Evolutionary conservation across 2,888 invertebrate genomes (phyloP).

Genomic region (Koerneria pararmatus): DNA sequence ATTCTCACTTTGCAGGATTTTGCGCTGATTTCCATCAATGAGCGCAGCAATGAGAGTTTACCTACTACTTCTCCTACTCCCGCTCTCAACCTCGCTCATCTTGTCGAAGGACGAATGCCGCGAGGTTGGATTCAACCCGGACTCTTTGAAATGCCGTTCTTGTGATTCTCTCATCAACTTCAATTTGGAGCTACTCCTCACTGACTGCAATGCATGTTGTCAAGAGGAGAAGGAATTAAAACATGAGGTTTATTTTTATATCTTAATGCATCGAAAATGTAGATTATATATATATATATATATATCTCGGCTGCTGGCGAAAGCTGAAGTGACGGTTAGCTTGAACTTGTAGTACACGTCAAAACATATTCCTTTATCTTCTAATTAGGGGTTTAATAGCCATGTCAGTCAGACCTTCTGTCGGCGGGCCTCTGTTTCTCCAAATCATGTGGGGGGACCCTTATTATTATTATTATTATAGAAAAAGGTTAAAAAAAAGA

Average conservation of each 20-base stretch:
- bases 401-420: too few species aligned
- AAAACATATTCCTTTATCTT: background rate
- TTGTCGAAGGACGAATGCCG: constrained; percentile 44
- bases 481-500: too few species aligned
- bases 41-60: too few species aligned
- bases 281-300: background rate
- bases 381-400: too few species aligned
- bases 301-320: background rate
- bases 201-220: constrained; percentile 52
- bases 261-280: background rate
- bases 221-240: constrained; percentile 44
- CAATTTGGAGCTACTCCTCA: constrained; percentile 41
- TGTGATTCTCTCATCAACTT: constrained; percentile 18
- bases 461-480: background rate
- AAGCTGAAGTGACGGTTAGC: too few species aligned
- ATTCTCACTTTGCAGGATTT: too few species aligned
- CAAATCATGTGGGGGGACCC: too few species aligned
- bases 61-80: background rate
- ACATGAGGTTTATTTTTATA: constrained; percentile 38
- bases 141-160: constrained; percentile 40
- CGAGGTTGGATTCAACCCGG: constrained; percentile 45
- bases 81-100: constrained; percentile 18
- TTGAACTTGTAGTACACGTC: too few species aligned
- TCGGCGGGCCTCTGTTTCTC: too few species aligned
- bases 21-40: too few species aligned